Evolutionary conservation across 2,797 vertebrate genomes (phyloP).

Genomic region (Tragelaphus oryx): DNA sequence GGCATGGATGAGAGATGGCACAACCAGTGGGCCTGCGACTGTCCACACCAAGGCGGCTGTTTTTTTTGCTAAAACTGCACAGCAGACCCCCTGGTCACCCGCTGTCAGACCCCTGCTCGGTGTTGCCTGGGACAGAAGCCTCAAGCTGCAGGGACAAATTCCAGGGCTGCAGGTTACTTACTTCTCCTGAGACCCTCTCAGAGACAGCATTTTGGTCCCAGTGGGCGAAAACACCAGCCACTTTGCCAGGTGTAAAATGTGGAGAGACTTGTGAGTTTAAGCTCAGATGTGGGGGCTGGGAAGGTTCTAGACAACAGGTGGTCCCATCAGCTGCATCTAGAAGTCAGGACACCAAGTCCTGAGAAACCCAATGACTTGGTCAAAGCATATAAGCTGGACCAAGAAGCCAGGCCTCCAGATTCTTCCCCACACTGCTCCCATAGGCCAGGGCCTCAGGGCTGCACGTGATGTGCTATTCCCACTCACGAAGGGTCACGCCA

Average conservation of each 20-base stretch:
- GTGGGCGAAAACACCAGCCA: not conserved
- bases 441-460: not conserved
- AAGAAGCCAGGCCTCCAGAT: not conserved
- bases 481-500: fast-evolving
- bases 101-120: not conserved
- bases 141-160: not conserved
- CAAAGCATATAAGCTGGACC: not conserved
- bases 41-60: not conserved
- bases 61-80: not conserved
- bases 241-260: not conserved
- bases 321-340: not conserved
- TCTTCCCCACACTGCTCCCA: no score
- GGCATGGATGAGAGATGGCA: fast-evolving
- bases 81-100: not conserved
- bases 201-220: not conserved
- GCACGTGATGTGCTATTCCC: not conserved
- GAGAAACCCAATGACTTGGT: not conserved
- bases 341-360: not conserved
- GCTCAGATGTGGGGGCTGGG: not conserved
- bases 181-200: not conserved
- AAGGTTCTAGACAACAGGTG: not conserved
- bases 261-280: not conserved
- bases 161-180: not conserved
- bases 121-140: fast-evolving
- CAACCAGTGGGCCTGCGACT: not conserved